Percentiles rank a stretch among this genome's conserved stretches.
Conservation (phyloP, 1,140 invertebrate species). For the Papilio polytes region DNA sequence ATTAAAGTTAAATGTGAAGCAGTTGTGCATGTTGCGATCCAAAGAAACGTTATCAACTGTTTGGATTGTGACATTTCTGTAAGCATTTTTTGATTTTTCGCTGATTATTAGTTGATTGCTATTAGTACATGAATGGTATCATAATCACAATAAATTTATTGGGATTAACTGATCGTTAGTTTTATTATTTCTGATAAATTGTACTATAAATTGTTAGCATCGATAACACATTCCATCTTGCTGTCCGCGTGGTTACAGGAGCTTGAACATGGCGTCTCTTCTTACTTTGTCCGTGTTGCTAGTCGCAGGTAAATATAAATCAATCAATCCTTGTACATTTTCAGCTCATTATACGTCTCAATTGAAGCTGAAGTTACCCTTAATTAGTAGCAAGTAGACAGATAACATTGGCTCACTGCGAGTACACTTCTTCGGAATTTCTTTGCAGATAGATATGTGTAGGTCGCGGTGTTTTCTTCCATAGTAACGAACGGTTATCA, state of each 20-base stretch:
- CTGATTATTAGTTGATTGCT: neutral
- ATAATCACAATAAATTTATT: neutral
- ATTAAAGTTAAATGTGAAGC: too few species aligned
- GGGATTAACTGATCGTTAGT: neutral
- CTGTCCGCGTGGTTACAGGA: neutral
- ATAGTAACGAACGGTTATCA: too few species aligned
- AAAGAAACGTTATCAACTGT: too few species aligned
- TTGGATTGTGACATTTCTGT: neutral
- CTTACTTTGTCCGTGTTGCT: constrained; percentile 5
- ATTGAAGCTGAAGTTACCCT: too few species aligned
- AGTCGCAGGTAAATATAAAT: neutral
- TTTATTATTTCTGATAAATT: constrained; percentile 22
- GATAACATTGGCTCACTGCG: too few species aligned
- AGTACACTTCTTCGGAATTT: too few species aligned
- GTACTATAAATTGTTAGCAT: constrained; percentile 5
- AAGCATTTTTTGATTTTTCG: too few species aligned
- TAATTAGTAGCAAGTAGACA: too few species aligned
- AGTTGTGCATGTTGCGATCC: too few species aligned
- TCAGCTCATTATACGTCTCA: too few species aligned
- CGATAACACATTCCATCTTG: neutral
- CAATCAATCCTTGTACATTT: neutral
- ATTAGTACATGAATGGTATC: neutral
- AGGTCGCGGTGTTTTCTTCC: too few species aligned
- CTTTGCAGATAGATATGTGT: too few species aligned
- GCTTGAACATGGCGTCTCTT: constrained; percentile 6